Evolutionary conservation across 2,113 vertebrate species (phyloP).

Genomic region (Malurus cyaneus): DNA sequence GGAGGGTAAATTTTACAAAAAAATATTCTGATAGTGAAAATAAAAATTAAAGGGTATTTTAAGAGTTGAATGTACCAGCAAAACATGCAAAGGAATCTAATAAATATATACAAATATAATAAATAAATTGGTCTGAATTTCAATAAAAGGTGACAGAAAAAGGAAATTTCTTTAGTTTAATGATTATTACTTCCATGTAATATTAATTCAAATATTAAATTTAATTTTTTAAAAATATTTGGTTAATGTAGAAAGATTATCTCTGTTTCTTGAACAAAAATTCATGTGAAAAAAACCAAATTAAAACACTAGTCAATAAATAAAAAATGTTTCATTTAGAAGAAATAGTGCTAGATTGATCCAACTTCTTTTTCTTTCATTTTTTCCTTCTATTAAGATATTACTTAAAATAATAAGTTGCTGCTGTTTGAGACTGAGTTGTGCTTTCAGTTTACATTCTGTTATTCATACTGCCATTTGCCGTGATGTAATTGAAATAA

Average conservation of each 20-base stretch:
- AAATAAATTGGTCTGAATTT: not conserved
- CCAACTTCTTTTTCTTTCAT: rapidly evolving
- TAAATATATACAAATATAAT: not conserved
- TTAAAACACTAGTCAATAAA: not conserved
- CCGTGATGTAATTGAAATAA: not conserved
- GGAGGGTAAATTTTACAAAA: too few relatives aligned
- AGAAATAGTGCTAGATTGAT: not conserved
- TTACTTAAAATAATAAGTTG: not conserved
- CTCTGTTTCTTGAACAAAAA: not conserved
- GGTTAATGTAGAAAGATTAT: not conserved
- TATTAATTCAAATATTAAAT: not conserved
- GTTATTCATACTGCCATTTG: not conserved
- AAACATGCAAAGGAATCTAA: not conserved
- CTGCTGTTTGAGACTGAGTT: not conserved
- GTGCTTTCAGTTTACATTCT: not conserved
- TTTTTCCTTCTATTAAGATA: not conserved
- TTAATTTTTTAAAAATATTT: not conserved
- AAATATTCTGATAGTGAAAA: too few relatives aligned
- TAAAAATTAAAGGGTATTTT: not conserved
- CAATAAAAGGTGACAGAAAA: not conserved
- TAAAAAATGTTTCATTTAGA: not conserved
- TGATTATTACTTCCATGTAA: not conserved
- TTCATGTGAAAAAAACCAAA: not conserved
- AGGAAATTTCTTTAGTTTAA: not conserved
- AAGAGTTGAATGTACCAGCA: not conserved